phyloP scores from a whole-genome alignment of 2,888 invertebrate species.

The Branchinecta sandiegonensis region DNA sequence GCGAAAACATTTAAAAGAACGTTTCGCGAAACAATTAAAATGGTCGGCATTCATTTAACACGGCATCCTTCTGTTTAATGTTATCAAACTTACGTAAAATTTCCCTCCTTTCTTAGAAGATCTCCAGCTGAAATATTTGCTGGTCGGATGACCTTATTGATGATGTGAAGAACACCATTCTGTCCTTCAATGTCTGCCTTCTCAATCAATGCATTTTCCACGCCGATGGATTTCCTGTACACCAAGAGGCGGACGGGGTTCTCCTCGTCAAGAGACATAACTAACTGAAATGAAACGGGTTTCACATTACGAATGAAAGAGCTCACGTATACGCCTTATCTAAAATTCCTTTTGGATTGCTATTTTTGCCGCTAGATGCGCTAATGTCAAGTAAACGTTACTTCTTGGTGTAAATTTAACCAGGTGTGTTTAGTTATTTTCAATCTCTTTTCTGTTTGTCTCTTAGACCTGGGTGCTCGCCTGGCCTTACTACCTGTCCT shows the following conservation, averaged over 20 bases:
- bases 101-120: conserved; percentile 34
- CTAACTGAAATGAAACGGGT: conserved; percentile 29
- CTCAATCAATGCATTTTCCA: conserved; percentile 38
- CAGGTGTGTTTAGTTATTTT: no score
- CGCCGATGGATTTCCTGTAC: conserved; percentile 37
- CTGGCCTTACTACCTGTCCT: no score
- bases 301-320: no score
- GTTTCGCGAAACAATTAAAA: background rate
- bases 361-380: no score
- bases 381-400: no score
- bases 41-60: conserved; percentile 29
- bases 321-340: no score
- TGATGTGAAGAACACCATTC: conserved; percentile 39
- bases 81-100: conserved; percentile 33
- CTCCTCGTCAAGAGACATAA: conserved; percentile 35
- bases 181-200: conserved; percentile 36
- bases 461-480: no score
- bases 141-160: conserved; percentile 37
- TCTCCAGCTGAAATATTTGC: conserved; percentile 35
- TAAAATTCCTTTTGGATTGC: no score
- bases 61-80: conserved; percentile 31
- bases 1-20: no score
- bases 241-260: conserved; percentile 36
- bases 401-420: no score
- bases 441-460: no score